Percentiles rank a stretch among this genome's conserved stretches.
Conservation (phyloP, 2,888 invertebrate species). For the Nowickia ferox region DNA sequence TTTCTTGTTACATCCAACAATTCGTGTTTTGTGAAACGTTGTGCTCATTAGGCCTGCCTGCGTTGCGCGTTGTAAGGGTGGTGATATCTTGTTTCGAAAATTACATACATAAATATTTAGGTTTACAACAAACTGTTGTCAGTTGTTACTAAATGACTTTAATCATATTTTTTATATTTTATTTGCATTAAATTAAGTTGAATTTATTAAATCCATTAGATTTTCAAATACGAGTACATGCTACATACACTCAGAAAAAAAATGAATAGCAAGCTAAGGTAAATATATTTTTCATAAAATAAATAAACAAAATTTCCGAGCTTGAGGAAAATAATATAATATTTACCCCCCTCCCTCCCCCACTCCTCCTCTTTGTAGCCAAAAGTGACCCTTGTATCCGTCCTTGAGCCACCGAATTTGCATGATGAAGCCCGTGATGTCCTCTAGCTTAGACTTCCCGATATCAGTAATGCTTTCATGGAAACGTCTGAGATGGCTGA, state of each 20-base stretch:
- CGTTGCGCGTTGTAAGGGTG: neutral
- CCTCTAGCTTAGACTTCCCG: too few species aligned
- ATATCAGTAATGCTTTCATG: too few species aligned
- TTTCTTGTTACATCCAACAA: constrained; percentile 6
- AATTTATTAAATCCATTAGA: neutral
- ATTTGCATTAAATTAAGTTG: neutral
- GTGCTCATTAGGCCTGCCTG: constrained; percentile 22
- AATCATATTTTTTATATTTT: neutral
- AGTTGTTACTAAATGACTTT: constrained; percentile 25
- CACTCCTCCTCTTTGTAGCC: too few species aligned
- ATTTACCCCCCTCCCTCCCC: too few species aligned
- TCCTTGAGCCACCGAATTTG: too few species aligned
- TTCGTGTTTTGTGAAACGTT: neutral
- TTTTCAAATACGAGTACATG: neutral
- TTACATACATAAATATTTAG: neutral
- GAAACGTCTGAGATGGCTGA: too few species aligned
- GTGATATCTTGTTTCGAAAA: constrained; percentile 15
- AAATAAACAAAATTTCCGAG: neutral
- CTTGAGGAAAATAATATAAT: too few species aligned
- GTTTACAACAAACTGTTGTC: constrained; percentile 1
- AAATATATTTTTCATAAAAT: neutral
- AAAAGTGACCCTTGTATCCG: too few species aligned
- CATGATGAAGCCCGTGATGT: too few species aligned
- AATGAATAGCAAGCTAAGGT: too few species aligned
- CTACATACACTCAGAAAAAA: neutral